These are phyloP conservation scores for Zaprionus africanus DNA, from an alignment of 1,140 invertebrate genomes.

Conservation along the genomic window DNA sequence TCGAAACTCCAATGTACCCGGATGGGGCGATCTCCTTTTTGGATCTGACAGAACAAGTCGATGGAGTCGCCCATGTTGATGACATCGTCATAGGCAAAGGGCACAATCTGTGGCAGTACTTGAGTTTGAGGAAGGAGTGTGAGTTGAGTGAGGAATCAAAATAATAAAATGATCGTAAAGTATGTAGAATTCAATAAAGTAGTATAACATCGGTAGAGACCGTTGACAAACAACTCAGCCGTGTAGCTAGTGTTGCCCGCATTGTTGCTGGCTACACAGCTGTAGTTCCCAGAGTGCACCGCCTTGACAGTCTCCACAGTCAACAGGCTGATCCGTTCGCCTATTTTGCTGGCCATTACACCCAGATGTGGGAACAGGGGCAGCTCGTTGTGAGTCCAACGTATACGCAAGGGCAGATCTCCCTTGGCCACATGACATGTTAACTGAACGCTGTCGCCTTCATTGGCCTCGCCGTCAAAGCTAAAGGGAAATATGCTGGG, in stretches of 20 bases:
- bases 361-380: slow-evolving; percentile 81
- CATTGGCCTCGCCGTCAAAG: slow-evolving; percentile 87
- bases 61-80: slow-evolving; percentile 88
- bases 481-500: slow-evolving; percentile 89
- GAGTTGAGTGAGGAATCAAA: slow-evolving; percentile 13
- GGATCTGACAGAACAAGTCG: slow-evolving; percentile 88
- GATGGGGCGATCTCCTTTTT: slow-evolving; percentile 93
- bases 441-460: slow-evolving; percentile 89
- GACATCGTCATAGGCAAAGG: slow-evolving; percentile 89
- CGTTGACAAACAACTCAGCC: slow-evolving; percentile 85
- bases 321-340: slow-evolving; percentile 87
- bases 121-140: slow-evolving; percentile 6
- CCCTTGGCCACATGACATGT: slow-evolving; percentile 89
- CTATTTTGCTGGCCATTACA: slow-evolving; percentile 86
- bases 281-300: slow-evolving; percentile 89
- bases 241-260: slow-evolving; percentile 89
- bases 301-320: slow-evolving; percentile 88
- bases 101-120: slow-evolving; percentile 89
- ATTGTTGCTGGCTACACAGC: slow-evolving; percentile 90
- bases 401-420: slow-evolving; percentile 88
- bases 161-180: slow-evolving; percentile 1
- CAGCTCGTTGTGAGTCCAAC: slow-evolving; percentile 87
- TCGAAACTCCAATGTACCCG: slow-evolving; percentile 89
- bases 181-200: slow-evolving; percentile 4
- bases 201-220: slow-evolving; percentile 63